Percentiles rank a stretch among this genome's conserved stretches.
Evolutionary conservation across 2,113 vertebrate species (phyloP).

Genomic region (Burhinus bistriatus): DNA sequence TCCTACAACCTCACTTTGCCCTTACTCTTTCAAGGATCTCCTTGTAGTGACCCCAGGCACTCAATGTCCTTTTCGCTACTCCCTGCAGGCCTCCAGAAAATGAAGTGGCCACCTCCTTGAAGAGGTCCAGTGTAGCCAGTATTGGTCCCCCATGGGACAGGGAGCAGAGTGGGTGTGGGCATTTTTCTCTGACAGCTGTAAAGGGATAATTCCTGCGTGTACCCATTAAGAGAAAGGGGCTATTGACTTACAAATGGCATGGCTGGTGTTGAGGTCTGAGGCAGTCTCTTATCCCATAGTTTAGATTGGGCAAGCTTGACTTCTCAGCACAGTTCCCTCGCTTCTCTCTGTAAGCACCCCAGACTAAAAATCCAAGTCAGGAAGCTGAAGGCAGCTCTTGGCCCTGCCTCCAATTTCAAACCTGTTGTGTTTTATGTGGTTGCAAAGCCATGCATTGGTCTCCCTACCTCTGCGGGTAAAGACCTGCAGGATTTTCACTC

Average conservation of each 20-base stretch:
- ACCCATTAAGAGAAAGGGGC: neutral
- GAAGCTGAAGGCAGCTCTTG: neutral
- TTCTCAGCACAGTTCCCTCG: neutral
- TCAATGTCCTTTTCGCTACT: neutral
- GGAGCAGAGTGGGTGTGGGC: neutral
- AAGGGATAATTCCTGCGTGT: neutral
- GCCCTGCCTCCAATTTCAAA: neutral
- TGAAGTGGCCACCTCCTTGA: neutral
- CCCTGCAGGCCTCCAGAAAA: neutral
- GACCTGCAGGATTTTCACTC: neutral
- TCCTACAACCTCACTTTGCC: neutral
- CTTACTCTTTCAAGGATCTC: neutral
- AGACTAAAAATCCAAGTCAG: neutral
- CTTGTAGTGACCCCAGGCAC: fast-evolving
- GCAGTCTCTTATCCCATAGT: neutral
- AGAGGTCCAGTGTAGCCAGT: neutral
- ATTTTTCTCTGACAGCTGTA: neutral
- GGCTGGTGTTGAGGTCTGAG: neutral
- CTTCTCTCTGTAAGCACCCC: neutral
- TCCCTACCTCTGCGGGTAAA: neutral
- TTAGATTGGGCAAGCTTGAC: neutral
- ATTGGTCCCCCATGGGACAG: neutral
- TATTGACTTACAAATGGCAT: neutral
- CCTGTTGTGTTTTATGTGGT: neutral
- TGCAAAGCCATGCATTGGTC: neutral